Evolutionary conservation across 1,140 invertebrate genomes (phyloP).

Genomic region (Gonioctena quinquepunctata): DNA sequence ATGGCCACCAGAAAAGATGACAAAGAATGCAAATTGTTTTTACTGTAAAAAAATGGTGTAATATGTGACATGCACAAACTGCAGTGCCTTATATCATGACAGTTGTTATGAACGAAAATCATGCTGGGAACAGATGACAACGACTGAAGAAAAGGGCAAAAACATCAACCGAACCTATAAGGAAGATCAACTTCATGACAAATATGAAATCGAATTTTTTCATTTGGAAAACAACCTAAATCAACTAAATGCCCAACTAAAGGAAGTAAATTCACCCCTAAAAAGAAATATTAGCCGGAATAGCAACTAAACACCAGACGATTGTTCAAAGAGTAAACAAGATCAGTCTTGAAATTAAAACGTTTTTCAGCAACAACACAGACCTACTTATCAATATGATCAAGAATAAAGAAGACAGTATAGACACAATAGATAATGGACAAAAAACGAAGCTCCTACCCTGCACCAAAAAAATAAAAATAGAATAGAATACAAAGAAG

Average conservation of each 20-base stretch:
- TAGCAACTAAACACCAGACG: not conserved
- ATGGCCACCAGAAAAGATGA: not conserved
- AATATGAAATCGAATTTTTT: not conserved
- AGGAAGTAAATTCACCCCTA: not conserved
- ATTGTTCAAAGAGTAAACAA: not conserved
- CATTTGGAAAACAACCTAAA: not conserved
- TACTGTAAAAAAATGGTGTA: not conserved
- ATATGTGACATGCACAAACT: too few relatives aligned
- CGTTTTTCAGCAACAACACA: not conserved
- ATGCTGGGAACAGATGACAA: not conserved
- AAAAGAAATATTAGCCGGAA: not conserved
- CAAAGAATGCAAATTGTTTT: not conserved
- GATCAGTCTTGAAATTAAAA: not conserved
- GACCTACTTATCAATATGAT: not conserved
- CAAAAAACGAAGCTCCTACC: not conserved
- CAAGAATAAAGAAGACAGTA: not conserved
- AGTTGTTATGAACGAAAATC: not conserved
- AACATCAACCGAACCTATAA: not conserved
- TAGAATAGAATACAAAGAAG: not conserved
- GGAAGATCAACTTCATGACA: not conserved
- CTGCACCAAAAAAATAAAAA: not conserved
- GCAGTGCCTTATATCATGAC: too few relatives aligned
- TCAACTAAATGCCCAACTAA: not conserved
- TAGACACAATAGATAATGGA: not conserved
- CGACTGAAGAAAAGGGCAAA: not conserved